Conservation (phyloP, 1,140 invertebrate genomes). For the Maniola jurtina region DNA sequence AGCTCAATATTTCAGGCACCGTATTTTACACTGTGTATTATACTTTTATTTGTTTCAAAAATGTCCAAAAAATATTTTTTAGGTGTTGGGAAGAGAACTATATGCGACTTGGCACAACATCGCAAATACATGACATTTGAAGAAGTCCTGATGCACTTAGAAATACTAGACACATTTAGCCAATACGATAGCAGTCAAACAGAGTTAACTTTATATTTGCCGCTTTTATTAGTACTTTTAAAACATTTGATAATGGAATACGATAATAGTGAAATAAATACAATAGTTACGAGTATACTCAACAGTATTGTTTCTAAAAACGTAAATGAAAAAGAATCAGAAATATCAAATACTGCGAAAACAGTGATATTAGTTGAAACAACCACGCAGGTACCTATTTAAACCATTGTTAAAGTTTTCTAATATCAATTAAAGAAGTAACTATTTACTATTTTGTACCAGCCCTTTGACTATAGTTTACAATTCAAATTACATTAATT, state of each 20-base stretch:
- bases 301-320: slow-evolving; percentile 52
- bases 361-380: slow-evolving; percentile 35
- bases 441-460: no score
- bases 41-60: slow-evolving; percentile 4
- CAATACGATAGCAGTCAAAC: slow-evolving; percentile 42
- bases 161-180: slow-evolving; percentile 51
- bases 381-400: slow-evolving; percentile 50
- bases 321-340: slow-evolving; percentile 29
- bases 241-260: slow-evolving; percentile 53
- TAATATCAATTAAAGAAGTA: neutral
- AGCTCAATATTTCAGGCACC: neutral
- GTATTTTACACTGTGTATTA: neutral
- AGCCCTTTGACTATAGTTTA: no score
- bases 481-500: neutral
- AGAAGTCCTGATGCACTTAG: slow-evolving; percentile 58
- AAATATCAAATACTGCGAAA: slow-evolving; percentile 23
- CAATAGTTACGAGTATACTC: slow-evolving; percentile 52
- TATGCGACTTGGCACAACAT: slow-evolving; percentile 45
- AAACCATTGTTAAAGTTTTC: neutral
- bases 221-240: slow-evolving; percentile 44
- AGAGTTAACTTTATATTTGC: slow-evolving; percentile 41
- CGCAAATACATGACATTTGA: slow-evolving; percentile 52
- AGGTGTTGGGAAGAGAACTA: slow-evolving; percentile 49
- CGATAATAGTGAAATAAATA: slow-evolving; percentile 61
- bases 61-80: slow-evolving; percentile 28